These are phyloP conservation scores for Peromyscus maniculatus DNA, from an alignment of 2,113 vertebrate species.

Conservation along the genomic window DNA sequence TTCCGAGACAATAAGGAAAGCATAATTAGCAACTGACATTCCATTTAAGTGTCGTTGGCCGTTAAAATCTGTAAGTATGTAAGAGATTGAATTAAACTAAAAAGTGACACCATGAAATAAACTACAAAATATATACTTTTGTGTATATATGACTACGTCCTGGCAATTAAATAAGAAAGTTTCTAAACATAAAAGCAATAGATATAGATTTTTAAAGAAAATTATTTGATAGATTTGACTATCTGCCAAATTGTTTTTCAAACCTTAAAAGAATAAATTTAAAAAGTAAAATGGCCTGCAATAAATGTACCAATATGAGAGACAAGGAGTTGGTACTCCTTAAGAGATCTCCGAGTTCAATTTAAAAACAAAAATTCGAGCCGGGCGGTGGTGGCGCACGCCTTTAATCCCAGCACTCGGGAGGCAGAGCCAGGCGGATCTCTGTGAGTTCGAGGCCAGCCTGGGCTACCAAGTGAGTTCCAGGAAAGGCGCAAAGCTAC, in stretches of 20 bases:
- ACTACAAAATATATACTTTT: background rate
- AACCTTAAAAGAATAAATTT: background rate
- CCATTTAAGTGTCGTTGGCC: background rate
- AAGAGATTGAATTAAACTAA: background rate
- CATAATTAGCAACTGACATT: constrained; percentile 18
- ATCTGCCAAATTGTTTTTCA: background rate
- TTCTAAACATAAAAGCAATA: constrained; percentile 27
- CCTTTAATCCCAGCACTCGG: too few species aligned
- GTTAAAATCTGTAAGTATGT: constrained; percentile 1
- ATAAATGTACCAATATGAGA: constrained; percentile 24
- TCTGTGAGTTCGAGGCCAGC: too few species aligned
- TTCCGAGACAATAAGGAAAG: background rate
- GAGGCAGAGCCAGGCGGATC: too few species aligned
- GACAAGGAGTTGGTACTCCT: background rate
- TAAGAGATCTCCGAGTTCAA: background rate
- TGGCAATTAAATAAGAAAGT: background rate
- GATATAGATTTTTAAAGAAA: background rate
- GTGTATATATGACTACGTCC: background rate
- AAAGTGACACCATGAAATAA: constrained; percentile 15
- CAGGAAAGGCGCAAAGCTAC: too few species aligned
- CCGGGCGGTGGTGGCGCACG: too few species aligned
- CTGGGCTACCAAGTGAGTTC: too few species aligned
- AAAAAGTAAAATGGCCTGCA: constrained; percentile 24
- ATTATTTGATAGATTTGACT: background rate
- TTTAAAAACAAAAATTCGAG: background rate